Evolutionary conservation across 2,888 invertebrate species (phyloP), one percentile per base, ranked within the genome.

Genomic region (Clunio marinus): DNA sequence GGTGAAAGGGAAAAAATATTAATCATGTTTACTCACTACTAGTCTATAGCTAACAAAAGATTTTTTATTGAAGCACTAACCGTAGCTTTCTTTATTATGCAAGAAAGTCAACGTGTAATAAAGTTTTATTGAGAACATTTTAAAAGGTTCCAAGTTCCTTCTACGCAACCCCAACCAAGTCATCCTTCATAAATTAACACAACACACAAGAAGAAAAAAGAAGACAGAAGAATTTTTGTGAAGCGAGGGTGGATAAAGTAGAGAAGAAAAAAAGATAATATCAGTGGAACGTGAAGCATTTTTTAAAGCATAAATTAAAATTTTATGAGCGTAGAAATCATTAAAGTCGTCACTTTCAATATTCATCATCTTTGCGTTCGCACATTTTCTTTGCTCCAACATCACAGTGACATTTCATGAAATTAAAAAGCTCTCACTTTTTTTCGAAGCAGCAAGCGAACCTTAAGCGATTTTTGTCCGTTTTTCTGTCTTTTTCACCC

Each of bases 1-100:
- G 45, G 45, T n/a, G n/a, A 45, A 15, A 15, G 10, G 15, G 10
- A 45, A 45, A 62, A 41, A 62, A 62, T n/a, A n/a, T 62, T 62
- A 62, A 62, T 62, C 22, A 63, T 46, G 63, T 63, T 63, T 63
- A 15, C 63, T 63, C 41, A 60, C 60, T 32, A 60, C 35, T 35
- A 60, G 37, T 17, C 25, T 57, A 13, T n/a, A n/a, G n/a, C n/a
- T n/a, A n/a, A n/a, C n/a, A n/a, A n/a, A n/a, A n/a, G n/a, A 51
- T 2, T 10, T 22, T 22, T 51, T 17, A 51, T 22, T 51, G 51
- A 2, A 15, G 51, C 51, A 22, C 17, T 32, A 41, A 41, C 10
- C 22, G 57, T 57, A 57, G 8, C 10, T n/a, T 60, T 60, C 37
- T 60, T 60, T 37, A 60, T 60, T 60, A 60, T 28, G 45, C 25